Evolutionary conservation across 2,113 vertebrate species (phyloP).

Genomic region (Coryphaenoides rupestris): DNA sequence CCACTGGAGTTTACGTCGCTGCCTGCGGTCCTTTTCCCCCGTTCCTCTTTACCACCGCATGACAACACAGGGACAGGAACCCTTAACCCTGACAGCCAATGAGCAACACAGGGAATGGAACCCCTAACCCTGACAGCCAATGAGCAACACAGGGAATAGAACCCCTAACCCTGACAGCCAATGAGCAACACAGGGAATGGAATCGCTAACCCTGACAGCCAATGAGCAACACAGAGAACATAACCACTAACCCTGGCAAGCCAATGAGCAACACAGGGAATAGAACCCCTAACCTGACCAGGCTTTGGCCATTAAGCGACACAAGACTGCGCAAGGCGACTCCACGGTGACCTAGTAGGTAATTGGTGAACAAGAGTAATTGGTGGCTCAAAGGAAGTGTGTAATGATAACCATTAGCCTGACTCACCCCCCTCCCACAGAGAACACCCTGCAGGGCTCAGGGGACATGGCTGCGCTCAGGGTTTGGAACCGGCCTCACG

Average conservation of each 20-base stretch:
- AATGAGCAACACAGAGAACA: too few relatives aligned
- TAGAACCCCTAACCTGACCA: not conserved
- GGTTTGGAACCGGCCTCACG: constrained; percentile 16
- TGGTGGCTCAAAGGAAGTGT: not conserved
- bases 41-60: too few relatives aligned
- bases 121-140: not conserved
- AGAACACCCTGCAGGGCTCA: constrained; percentile 15
- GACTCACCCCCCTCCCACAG: not conserved
- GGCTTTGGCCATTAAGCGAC: not conserved
- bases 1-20: too few relatives aligned
- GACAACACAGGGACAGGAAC: too few relatives aligned
- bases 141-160: not conserved
- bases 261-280: not conserved
- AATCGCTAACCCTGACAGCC: not conserved
- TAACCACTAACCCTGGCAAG: not conserved
- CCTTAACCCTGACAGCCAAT: not conserved
- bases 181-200: too few relatives aligned
- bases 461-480: constrained; percentile 11
- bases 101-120: not conserved
- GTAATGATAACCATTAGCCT: constrained; percentile 12
- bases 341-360: not conserved
- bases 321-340: not conserved
- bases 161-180: not conserved
- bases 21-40: too few relatives aligned
- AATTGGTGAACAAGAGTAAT: not conserved